phyloP scores from a whole-genome alignment of 2,113 vertebrate species.

The Prionailurus viverrinus region DNA sequence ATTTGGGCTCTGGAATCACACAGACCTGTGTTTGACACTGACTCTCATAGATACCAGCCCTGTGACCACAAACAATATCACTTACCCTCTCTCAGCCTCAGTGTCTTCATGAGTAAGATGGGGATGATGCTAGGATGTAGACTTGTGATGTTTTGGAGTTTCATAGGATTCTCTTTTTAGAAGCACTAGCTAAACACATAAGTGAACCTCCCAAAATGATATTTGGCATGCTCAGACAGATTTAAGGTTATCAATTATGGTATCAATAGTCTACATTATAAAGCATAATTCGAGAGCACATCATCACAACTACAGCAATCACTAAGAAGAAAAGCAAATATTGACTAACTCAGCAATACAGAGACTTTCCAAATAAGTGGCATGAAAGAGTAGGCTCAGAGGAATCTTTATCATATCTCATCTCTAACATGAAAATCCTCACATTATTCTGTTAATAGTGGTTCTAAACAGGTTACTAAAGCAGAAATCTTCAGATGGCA shows the following conservation, averaged over 20 bases:
- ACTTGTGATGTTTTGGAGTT: background rate
- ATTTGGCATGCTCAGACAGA: background rate
- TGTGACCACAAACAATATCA: background rate
- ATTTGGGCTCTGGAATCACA: background rate
- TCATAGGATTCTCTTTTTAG: background rate
- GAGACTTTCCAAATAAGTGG: background rate
- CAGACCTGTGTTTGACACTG: background rate
- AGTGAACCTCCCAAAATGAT: background rate
- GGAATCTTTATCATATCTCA: background rate
- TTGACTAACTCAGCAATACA: background rate
- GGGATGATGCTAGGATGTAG: background rate
- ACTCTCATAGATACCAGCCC: background rate
- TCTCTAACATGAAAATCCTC: background rate
- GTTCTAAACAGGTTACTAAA: background rate
- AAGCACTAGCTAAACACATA: background rate
- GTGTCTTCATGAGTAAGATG: background rate
- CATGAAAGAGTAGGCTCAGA: background rate
- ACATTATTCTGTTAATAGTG: background rate
- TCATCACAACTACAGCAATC: background rate
- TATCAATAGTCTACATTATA: background rate
- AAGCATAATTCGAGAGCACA: background rate
- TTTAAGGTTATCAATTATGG: background rate
- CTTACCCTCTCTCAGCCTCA: background rate
- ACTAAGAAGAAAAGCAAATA: background rate
- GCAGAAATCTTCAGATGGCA: background rate